Percentiles rank a stretch among this genome's conserved stretches.
phyloP scores from a whole-genome alignment of 2,888 invertebrate species.

The Oeneis ivallda region DNA sequence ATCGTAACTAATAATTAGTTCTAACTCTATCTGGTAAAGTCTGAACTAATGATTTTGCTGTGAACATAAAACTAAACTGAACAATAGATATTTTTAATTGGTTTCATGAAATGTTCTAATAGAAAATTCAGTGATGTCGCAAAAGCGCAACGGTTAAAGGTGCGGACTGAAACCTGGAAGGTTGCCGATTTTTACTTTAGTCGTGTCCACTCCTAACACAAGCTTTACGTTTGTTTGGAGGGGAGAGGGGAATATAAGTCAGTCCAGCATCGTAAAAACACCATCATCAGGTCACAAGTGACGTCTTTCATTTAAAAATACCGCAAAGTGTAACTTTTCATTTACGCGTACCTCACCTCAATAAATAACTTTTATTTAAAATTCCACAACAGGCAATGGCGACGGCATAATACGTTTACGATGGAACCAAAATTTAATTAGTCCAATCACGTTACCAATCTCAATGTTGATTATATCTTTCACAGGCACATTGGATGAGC shows the following conservation, averaged over 20 bases:
- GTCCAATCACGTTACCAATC: slow-evolving; percentile 35
- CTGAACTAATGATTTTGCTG: not conserved
- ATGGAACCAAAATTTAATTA: slow-evolving; percentile 34
- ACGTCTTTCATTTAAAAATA: not conserved
- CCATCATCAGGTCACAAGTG: not conserved
- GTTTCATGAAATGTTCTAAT: not conserved
- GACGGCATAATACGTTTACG: slow-evolving; percentile 26
- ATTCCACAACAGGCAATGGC: slow-evolving; percentile 22
- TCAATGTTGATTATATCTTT: slow-evolving; percentile 37
- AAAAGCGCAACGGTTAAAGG: no score
- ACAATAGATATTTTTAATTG: slow-evolving; percentile 1
- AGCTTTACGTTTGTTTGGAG: no score
- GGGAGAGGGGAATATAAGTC: no score
- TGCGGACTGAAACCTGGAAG: no score
- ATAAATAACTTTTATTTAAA: slow-evolving; percentile 24
- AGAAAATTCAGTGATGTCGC: not conserved
- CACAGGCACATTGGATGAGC: slow-evolving; percentile 29
- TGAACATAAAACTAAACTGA: not conserved
- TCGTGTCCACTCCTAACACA: no score
- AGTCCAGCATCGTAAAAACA: not conserved
- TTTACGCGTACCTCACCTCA: slow-evolving; percentile 21
- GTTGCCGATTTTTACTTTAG: no score
- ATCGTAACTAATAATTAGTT: slow-evolving; percentile 13
- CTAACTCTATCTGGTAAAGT: not conserved
- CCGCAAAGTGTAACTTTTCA: slow-evolving; percentile 14